Percentiles rank a stretch among this genome's conserved stretches.
Evolutionary conservation across 2,113 vertebrate species (phyloP).

Genomic region (Anarrhichthys ocellatus): DNA sequence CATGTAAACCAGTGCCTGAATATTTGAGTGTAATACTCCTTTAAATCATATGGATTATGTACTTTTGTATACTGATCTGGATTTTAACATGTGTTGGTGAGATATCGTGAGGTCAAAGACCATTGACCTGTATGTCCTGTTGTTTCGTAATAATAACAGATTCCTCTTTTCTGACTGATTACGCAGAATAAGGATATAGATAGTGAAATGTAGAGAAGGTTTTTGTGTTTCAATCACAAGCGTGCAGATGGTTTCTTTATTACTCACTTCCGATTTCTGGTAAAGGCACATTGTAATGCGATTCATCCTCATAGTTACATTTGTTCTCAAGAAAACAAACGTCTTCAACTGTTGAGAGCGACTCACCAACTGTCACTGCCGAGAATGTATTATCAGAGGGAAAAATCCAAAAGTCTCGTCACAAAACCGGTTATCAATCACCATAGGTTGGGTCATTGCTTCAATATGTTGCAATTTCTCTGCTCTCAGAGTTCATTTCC

Average conservation of each 20-base stretch:
- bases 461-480: neutral
- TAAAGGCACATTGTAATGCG: neutral
- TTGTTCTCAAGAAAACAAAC: neutral
- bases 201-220: neutral
- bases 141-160: neutral
- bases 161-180: constrained; percentile 21
- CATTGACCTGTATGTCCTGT: constrained; percentile 2
- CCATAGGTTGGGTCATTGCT: too few species aligned
- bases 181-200: neutral
- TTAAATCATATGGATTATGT: constrained; percentile 2
- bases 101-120: neutral
- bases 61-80: neutral
- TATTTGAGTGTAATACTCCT: neutral
- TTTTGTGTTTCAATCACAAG: neutral
- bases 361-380: neutral
- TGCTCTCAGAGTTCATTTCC: neutral
- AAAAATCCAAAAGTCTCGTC: neutral
- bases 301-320: neutral
- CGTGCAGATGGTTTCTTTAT: constrained; percentile 9
- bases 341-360: neutral
- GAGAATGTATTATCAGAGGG: neutral
- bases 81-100: neutral
- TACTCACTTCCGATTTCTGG: constrained; percentile 23
- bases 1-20: neutral
- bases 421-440: neutral